Base-by-base conservation (phyloP, 2,888 invertebrate species). In the Gordius sp. region DNA sequence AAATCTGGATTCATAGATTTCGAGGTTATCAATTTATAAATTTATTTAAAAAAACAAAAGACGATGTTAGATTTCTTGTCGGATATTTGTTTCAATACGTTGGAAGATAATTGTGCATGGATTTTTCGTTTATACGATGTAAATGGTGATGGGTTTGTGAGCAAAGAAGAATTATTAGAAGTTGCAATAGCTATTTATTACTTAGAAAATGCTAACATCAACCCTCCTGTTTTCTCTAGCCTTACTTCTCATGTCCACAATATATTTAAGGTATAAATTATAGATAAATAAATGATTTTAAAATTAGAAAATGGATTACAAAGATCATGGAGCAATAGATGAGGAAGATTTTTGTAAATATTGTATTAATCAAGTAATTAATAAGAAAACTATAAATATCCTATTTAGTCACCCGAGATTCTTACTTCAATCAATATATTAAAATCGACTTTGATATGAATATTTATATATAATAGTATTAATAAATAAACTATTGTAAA, bases 61-160 rank as follows among this genome's bases (percentile, higher is more conserved):
- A n/a, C n/a, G n/a, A n/a, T n/a, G n/a, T n/a, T n/a, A n/a, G n/a
- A n/a, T n/a, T n/a, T n/a, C n/a, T n/a, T n/a, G n/a, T n/a, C n/a
- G n/a, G n/a, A n/a, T n/a, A n/a, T n/a, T n/a, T n/a, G n/a, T n/a
- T n/a, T n/a, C n/a, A n/a, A n/a, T n/a, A n/a, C n/a, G n/a, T n/a
- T n/a, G n/a, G 47, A 47, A 47, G 47, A 47, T 18, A 47, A 47
- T 20, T 47, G 4, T 4, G 47, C 8, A 47, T 47, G 47, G 47
- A 20, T 47, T 4, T 47, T 47, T 47, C 13, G 20, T 23, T 23
- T 47, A 4, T 47, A 47, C 47, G 47, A 47, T 23, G 4, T 47
- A 4, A 47, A 47, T 23, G 4, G 23, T 4, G 47, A 47, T 20
- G 47, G 47, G 47, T 47, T 47, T 20, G 47, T 47, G n/a, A 47